These are phyloP conservation scores for Lepidurus arcticus DNA, from an alignment of 1,140 invertebrate species.

Conservation along the genomic window DNA sequence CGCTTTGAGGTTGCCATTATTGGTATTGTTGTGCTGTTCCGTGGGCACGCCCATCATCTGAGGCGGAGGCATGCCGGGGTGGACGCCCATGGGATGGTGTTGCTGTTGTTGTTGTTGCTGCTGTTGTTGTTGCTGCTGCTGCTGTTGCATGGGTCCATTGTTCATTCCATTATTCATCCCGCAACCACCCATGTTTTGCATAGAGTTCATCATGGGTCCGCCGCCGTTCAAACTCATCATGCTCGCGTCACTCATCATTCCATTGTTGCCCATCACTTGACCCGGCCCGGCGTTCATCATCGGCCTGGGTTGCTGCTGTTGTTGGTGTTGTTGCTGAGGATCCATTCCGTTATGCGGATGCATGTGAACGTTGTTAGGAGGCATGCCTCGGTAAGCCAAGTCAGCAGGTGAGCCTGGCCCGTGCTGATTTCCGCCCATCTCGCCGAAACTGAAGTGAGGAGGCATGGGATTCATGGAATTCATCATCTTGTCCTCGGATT, in stretches of 20 bases:
- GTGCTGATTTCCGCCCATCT: slow-evolving; percentile 31
- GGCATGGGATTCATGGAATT: slow-evolving; percentile 34
- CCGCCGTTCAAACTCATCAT: not conserved
- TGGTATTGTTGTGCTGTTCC: slow-evolving; percentile 26
- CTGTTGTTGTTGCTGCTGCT: slow-evolving; percentile 23
- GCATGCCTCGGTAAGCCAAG: slow-evolving; percentile 1
- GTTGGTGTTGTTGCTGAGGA: slow-evolving; percentile 30
- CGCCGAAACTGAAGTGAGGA: slow-evolving; percentile 30
- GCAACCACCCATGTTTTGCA: not conserved
- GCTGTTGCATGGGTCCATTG: not conserved
- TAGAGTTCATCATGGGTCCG: not conserved
- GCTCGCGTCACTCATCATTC: not conserved
- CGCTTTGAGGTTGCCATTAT: slow-evolving; percentile 42
- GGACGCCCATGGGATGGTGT: slow-evolving; percentile 6
- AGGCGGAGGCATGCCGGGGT: slow-evolving; percentile 26
- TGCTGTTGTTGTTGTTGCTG: slow-evolving; percentile 20
- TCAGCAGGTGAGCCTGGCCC: slow-evolving; percentile 30
- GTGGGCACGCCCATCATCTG: slow-evolving; percentile 20
- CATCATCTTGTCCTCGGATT: slow-evolving; percentile 29
- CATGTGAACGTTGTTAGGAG: slow-evolving; percentile 6
- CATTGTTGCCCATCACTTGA: slow-evolving; percentile 5
- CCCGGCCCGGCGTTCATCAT: not conserved
- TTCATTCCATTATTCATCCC: slow-evolving; percentile 2
- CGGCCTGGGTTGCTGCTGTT: not conserved
- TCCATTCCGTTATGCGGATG: slow-evolving; percentile 14